Evolutionary conservation across 2,888 invertebrate genomes (phyloP), one percentile per base, ranked within the genome.

Genomic region (Eurytoma adleriae): DNA sequence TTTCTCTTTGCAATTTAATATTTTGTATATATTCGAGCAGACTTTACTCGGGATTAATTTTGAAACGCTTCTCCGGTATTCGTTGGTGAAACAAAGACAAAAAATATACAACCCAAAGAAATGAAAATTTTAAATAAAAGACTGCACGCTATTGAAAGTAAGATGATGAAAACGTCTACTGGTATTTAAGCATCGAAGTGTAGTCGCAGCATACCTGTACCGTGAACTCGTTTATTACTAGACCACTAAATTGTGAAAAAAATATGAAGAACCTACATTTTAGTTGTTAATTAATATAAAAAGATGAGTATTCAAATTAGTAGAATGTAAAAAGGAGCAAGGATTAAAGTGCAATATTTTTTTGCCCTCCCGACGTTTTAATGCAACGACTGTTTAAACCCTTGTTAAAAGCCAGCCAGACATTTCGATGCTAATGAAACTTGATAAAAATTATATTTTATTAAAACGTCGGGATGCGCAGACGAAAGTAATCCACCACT

Each of bases 71-170:
- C 72, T 79, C 73, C 73, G 79, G 69, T 68, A 72, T 74, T 73
- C 73, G 62, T 69, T 64, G 57, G 54, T 7, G 40, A 82, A 83
- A 82, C 79, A 79, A 78, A 83, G 24, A 75, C 24, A 80, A 78
- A 81, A 24, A 24, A 24, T 24, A 10, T 40, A 40, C 40, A 61
- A 80, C 73, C 74, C 73, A 77, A 67, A 85, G 89, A 89, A 88
- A 91, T 88, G 85, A 89, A 89, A 91, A 89, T 91, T 91, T 62
- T 66, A 75, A 75, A 77, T 69, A 80, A 83, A 82, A 83, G 74
- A 82, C 48, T 73, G 70, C 59, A 70, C 57, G 52, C 62, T 78
- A 76, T 69, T 73, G 30, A 56, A 56, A 71, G 71, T 40, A 57
- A 54, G 24, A 30, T 67, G 61, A 73, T 69, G 56, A 70, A 72